phyloP scores from a whole-genome alignment of 2,113 vertebrate genomes.

The Perccottus glenii region DNA sequence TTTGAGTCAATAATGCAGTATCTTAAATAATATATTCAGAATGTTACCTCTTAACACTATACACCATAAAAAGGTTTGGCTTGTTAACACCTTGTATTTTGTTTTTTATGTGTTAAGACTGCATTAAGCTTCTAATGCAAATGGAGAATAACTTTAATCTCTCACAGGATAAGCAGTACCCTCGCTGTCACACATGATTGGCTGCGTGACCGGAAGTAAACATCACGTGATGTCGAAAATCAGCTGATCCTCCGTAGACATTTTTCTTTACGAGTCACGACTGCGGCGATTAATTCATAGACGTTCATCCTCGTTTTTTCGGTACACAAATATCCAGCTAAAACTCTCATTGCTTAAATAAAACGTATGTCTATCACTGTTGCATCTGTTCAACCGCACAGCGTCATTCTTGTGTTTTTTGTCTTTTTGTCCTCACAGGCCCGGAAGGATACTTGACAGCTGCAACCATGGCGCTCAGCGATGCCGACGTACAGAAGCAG shows the following conservation, averaged over 20 bases:
- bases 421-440: constrained; percentile 35
- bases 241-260: constrained; percentile 78
- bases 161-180: background rate
- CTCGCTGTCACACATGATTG: constrained; percentile 40
- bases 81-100: no score
- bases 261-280: constrained; percentile 69
- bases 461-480: constrained; percentile 92
- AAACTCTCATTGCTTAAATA: fast-evolving
- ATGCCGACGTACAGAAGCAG: constrained; percentile 98
- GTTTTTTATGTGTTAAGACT: no score
- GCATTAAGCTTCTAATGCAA: no score
- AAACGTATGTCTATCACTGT: fast-evolving
- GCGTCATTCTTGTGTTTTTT: constrained; percentile 1
- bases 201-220: constrained; percentile 62
- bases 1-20: no score
- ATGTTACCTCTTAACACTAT: no score
- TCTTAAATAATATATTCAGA: no score
- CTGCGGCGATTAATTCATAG: constrained; percentile 60
- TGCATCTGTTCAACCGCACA: fast-evolving
- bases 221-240: constrained; percentile 73
- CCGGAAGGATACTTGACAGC: constrained; percentile 48
- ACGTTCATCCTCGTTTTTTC: constrained; percentile 16
- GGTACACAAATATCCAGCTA: constrained; percentile 32
- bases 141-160: background rate
- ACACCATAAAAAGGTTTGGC: no score